These are phyloP conservation scores for Heliconius eleuchia DNA, from an alignment of 1,140 invertebrate genomes.

Conservation along the genomic window DNA sequence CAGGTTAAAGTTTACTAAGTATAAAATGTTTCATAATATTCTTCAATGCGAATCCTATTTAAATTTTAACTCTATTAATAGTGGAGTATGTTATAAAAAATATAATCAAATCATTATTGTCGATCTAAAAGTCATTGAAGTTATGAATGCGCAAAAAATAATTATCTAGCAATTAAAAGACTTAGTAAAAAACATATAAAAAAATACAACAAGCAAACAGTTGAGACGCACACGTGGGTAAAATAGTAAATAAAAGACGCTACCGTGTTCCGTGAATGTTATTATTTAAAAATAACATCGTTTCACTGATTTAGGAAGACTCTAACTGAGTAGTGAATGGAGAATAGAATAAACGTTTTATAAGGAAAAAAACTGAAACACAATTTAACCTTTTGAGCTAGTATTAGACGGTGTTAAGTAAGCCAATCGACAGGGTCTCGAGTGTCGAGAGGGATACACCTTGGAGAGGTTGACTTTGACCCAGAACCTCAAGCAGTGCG, in stretches of 20 bases:
- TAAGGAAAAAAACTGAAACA: not conserved
- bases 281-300: no score
- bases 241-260: not conserved
- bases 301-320: no score
- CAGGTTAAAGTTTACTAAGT: no score
- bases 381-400: not conserved
- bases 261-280: no score
- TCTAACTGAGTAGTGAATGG: no score
- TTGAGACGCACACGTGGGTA: not conserved
- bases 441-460: conserved; percentile 39
- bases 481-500: conserved; percentile 47
- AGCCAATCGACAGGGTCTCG: conserved; percentile 28
- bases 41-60: no score
- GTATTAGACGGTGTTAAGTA: conserved; percentile 21
- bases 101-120: not conserved
- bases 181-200: not conserved
- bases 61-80: not conserved
- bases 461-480: conserved; percentile 49
- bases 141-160: not conserved
- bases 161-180: not conserved
- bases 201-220: not conserved
- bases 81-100: not conserved
- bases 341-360: not conserved
- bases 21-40: no score
- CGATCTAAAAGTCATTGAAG: not conserved